Percentiles rank a stretch among this genome's conserved stretches.
Conservation (phyloP, 1,140 invertebrate species). For the Drosophila sulfurigaster region DNA sequence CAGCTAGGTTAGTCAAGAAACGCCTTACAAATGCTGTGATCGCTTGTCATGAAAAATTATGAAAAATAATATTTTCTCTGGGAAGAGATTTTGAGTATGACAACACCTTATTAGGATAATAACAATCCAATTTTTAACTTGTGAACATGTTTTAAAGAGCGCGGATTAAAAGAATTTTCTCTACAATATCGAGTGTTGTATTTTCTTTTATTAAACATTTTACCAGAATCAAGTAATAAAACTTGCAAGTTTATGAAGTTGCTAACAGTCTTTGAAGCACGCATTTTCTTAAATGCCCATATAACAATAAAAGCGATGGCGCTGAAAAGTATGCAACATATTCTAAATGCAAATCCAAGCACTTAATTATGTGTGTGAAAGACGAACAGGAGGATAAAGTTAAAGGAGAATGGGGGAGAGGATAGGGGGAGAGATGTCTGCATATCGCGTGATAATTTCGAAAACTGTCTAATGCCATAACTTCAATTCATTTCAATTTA, state of each 20-base stretch:
- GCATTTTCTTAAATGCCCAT: background rate
- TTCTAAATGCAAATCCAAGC: slow-evolving; percentile 81
- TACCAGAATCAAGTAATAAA: too few relatives aligned
- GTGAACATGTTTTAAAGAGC: too few relatives aligned
- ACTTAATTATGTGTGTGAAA: slow-evolving; percentile 4
- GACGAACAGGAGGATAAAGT: too few relatives aligned
- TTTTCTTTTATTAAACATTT: background rate
- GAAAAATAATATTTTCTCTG: too few relatives aligned
- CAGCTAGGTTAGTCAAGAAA: too few relatives aligned
- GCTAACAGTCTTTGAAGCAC: background rate
- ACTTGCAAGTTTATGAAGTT: background rate
- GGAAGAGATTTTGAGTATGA: too few relatives aligned
- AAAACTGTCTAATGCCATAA: slow-evolving; percentile 81
- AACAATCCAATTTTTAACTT: too few relatives aligned
- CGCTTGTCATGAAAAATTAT: too few relatives aligned
- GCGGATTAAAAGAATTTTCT: too few relatives aligned
- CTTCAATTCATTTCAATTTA: slow-evolving; percentile 84
- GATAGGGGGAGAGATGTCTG: slow-evolving; percentile 28
- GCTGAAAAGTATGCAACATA: slow-evolving; percentile 62
- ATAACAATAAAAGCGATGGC: background rate
- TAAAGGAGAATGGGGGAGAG: background rate
- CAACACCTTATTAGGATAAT: too few relatives aligned
- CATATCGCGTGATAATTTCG: slow-evolving; percentile 77
- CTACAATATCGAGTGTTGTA: background rate
- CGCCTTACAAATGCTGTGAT: too few relatives aligned